Conservation (phyloP, 2,113 vertebrate species). For the Cromileptes altivelis region DNA sequence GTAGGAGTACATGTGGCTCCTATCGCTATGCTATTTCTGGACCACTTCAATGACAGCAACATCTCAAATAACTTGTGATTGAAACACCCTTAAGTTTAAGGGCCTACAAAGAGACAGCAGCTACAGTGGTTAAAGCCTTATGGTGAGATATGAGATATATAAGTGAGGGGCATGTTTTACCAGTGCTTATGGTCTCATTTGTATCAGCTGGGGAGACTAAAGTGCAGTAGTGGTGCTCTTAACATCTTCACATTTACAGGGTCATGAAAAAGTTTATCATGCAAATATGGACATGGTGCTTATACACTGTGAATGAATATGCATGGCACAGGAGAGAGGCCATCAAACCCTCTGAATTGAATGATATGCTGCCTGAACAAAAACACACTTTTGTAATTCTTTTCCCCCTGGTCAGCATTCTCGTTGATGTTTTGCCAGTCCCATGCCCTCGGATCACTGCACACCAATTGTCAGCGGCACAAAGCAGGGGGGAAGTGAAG, state of each 20-base stretch:
- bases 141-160: not conserved
- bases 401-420: slow-evolving; percentile 74
- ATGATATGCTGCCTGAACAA: slow-evolving; percentile 71
- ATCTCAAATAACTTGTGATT: slow-evolving; percentile 55
- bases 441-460: slow-evolving; percentile 73
- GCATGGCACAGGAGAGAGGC: not conserved
- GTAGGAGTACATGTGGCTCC: slow-evolving; percentile 26
- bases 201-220: slow-evolving; percentile 5
- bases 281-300: slow-evolving; percentile 4
- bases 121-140: slow-evolving; percentile 8
- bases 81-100: slow-evolving; percentile 38
- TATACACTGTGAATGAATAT: not conserved
- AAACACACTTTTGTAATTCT: slow-evolving; percentile 69
- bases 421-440: slow-evolving; percentile 74
- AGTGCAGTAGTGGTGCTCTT: not conserved
- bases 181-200: not conserved
- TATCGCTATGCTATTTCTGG: slow-evolving; percentile 57
- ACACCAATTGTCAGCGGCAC: slow-evolving; percentile 76
- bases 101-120: slow-evolving; percentile 51
- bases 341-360: slow-evolving; percentile 47
- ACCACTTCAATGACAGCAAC: slow-evolving; percentile 54
- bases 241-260: not conserved
- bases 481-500: slow-evolving; percentile 70
- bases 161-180: not conserved
- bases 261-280: not conserved